Conservation (phyloP, 1,140 invertebrate genomes). For the Acromyrmex charruanus region DNA sequence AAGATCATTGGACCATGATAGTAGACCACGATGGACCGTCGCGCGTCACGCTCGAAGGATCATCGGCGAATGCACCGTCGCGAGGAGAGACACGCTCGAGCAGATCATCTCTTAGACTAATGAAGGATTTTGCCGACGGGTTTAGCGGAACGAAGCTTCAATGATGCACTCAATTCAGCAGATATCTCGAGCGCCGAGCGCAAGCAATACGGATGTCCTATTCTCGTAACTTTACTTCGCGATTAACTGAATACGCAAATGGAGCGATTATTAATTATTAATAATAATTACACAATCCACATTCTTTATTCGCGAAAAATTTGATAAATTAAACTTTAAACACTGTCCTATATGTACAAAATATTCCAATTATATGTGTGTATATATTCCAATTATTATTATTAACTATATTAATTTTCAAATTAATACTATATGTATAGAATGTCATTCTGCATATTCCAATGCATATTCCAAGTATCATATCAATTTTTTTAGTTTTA, state of each 20-base stretch:
- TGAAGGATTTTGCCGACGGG: constrained; percentile 56
- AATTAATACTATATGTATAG: background rate
- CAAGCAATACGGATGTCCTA: constrained; percentile 14
- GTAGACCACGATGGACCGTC: constrained; percentile 59
- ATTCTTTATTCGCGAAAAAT: background rate
- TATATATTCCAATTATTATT: background rate
- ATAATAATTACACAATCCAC: background rate
- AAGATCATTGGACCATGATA: constrained; percentile 50
- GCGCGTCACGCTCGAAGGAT: constrained; percentile 54
- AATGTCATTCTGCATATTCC: no score
- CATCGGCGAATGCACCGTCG: constrained; percentile 38
- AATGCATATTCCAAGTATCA: background rate
- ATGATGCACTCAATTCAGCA: constrained; percentile 34
- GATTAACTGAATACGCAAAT: background rate
- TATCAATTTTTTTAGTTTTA: background rate
- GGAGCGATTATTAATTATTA: background rate
- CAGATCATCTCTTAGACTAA: constrained; percentile 66
- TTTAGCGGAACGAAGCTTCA: constrained; percentile 34
- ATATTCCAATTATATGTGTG: background rate
- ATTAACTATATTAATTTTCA: background rate
- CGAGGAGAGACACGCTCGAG: constrained; percentile 58
- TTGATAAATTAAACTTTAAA: constrained; percentile 7
- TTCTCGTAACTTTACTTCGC: background rate
- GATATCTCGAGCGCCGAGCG: constrained; percentile 1
- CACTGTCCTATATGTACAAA: background rate